These are phyloP conservation scores for Heterochromis multidens DNA, from an alignment of 2,113 vertebrate genomes.

Conservation along the genomic window DNA sequence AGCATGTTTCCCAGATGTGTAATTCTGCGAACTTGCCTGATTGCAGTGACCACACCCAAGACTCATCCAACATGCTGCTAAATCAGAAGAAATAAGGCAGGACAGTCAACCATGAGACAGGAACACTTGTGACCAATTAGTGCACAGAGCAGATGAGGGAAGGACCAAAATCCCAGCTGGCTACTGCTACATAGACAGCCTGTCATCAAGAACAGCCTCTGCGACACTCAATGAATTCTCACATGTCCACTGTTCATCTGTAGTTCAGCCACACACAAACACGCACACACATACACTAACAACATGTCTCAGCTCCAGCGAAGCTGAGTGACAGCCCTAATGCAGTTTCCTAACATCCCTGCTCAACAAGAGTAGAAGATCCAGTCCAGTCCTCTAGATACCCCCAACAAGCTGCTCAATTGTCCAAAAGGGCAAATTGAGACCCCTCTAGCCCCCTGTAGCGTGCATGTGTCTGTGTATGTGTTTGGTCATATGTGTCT, in stretches of 20 bases:
- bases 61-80: neutral
- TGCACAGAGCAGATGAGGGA: constrained; percentile 19
- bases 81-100: constrained; percentile 20
- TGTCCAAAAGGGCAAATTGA: constrained; percentile 72
- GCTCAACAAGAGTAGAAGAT: constrained; percentile 77
- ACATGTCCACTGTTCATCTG: constrained; percentile 49
- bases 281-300: neutral
- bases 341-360: constrained; percentile 71
- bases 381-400: constrained; percentile 80
- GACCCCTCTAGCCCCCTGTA: neutral
- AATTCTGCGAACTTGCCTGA: neutral
- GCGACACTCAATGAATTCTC: constrained; percentile 52
- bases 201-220: constrained; percentile 55
- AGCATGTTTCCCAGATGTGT: neutral
- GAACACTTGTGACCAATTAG: constrained; percentile 70
- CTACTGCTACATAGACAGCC: constrained; percentile 59
- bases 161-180: constrained; percentile 45
- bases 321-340: constrained; percentile 71
- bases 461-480: neutral
- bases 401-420: constrained; percentile 79
- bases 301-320: constrained; percentile 54
- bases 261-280: constrained; percentile 38
- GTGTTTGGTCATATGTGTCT: constrained; percentile 23
- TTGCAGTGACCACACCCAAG: constrained; percentile 30
- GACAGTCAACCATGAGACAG: constrained; percentile 41